Evolutionary conservation across 64 coral and sea anemone species (phyloP), one percentile per base, ranked within the genome.

Genomic region (Acropora yongei): DNA sequence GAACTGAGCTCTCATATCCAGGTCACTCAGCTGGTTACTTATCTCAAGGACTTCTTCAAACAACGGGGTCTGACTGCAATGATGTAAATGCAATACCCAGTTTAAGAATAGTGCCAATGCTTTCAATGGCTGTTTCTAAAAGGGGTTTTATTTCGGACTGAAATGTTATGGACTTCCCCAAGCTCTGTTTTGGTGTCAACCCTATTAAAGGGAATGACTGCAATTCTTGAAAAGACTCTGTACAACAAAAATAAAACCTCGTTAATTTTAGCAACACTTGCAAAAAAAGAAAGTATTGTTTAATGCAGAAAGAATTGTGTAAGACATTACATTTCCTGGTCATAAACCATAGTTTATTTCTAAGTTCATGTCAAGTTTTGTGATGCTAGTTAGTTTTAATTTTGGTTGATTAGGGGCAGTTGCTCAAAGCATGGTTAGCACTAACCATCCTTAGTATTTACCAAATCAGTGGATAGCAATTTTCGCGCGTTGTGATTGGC

Each of bases 1-100:
- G 49, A 86, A 86, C 17, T 86, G 66, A 72, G 83, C 9, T 86
- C 83, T 86, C 83, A 86, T 86, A 17, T 86, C 83, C 11, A 86
- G 83, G 73, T 72, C 63, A 49, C 65, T 72, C 66, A 86, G 65
- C 11, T 86, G 66, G 73, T 86, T 72, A 72, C 75, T 88, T 50
- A 76, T 7, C 16, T 50, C 86, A 20, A 88, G 49, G 19, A 88
- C 71, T 76, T 88, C 86, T 14, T 77, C 4, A 47, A 88, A 88
- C 18, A 88, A 6, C 16, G 14, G 3, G 3, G 5, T 88, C 86
- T 60, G 20, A 41, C 3, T 55, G 72, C 86, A 88, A 76, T 14
- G 86, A 3, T 16, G 20, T 12, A 41, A 88, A 88, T 47, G 16
- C 72, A 58, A 30, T 8, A 77, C 72, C 60, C 17, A 88, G 17